Conservation (phyloP, 2,113 vertebrate genomes). For the Melanostigma gelatinosum region DNA sequence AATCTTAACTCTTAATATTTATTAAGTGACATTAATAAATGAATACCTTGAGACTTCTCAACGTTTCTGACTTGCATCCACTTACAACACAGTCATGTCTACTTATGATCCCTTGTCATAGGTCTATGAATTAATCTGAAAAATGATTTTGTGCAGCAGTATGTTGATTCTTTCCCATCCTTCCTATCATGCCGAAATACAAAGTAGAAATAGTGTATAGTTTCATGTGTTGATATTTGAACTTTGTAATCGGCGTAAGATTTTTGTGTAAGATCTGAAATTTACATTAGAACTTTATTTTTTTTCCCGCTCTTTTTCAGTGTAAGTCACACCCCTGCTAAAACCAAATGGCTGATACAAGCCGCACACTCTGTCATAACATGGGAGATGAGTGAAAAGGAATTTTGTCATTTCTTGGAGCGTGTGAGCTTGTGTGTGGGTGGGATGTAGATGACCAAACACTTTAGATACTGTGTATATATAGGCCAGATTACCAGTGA, state of each 20-base stretch:
- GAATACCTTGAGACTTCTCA: not conserved
- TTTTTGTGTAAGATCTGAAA: not conserved
- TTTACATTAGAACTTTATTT: no score
- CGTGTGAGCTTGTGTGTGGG: constrained; percentile 13
- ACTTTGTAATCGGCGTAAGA: not conserved
- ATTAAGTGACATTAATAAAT: no score
- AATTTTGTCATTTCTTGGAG: not conserved
- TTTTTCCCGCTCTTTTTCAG: not conserved
- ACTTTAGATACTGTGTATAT: constrained; percentile 17
- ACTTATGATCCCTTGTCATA: not conserved
- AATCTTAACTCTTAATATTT: no score
- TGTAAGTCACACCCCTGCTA: constrained; percentile 11
- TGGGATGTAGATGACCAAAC: constrained; percentile 6
- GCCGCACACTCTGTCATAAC: not conserved
- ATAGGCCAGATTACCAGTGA: not conserved
- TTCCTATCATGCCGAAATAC: no score
- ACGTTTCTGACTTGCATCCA: not conserved
- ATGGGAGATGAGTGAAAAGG: not conserved
- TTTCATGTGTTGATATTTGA: not conserved
- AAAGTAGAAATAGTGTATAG: no score
- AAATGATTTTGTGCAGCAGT: no score
- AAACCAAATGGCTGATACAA: not conserved
- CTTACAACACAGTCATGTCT: not conserved
- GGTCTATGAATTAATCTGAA: not conserved
- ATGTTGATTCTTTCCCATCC: no score